A percentile compares a stretch with the other conserved stretches of the same genome.
phyloP scores from a whole-genome alignment of 2,888 invertebrate genomes.

The Blastobasis adustella region DNA sequence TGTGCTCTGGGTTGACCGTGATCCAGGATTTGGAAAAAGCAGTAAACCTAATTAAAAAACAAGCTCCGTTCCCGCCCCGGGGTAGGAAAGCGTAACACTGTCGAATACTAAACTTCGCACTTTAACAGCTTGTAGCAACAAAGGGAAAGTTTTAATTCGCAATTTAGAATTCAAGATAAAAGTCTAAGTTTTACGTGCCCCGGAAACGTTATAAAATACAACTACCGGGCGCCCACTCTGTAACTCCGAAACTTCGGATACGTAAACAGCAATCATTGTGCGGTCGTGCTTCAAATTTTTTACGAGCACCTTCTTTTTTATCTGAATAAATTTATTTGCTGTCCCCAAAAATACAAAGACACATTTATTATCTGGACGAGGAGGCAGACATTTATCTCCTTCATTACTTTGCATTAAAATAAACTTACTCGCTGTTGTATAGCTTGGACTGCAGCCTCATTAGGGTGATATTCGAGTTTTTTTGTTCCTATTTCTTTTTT shows the following conservation, averaged over 20 bases:
- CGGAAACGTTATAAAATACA: not conserved
- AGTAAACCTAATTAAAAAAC: too few species aligned
- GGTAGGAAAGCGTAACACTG: too few species aligned
- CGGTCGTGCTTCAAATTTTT: too few species aligned
- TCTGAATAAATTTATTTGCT: slow-evolving; percentile 1
- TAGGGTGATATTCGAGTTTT: too few species aligned
- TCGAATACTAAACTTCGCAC: not conserved
- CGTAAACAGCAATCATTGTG: too few species aligned
- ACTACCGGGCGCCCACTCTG: too few species aligned
- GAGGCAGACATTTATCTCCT: slow-evolving; percentile 3
- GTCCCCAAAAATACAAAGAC: slow-evolving; percentile 5
- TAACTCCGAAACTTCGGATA: too few species aligned
- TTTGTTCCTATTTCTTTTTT: too few species aligned
- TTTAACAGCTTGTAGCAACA: not conserved
- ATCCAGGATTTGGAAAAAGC: too few species aligned
- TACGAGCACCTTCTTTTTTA: not conserved
- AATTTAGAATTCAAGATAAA: slow-evolving; percentile 1
- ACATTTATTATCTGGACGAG: slow-evolving; percentile 3
- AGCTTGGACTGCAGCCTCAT: too few species aligned
- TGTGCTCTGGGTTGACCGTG: too few species aligned
- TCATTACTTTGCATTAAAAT: slow-evolving; percentile 4
- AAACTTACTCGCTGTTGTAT: not conserved
- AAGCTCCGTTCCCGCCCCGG: too few species aligned
- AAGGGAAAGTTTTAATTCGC: not conserved
- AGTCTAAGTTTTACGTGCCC: not conserved